Conservation (phyloP, 2,797 vertebrate species). For the Vespertilio murinus region DNA sequence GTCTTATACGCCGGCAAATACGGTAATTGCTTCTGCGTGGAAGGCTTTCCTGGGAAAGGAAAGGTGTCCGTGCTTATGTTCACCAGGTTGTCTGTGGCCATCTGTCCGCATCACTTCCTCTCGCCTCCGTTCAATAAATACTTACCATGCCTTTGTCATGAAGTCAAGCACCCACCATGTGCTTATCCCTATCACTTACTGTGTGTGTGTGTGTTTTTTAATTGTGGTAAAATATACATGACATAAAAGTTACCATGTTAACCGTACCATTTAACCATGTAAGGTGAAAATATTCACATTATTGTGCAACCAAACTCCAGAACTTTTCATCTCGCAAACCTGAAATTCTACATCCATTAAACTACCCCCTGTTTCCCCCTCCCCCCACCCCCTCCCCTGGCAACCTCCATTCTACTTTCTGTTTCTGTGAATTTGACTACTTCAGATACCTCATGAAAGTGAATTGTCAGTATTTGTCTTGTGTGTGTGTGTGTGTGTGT, state of each 20-base stretch:
- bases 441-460: not conserved
- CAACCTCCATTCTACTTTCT: not conserved
- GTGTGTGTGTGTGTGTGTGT: not conserved
- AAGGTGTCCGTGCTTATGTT: not conserved
- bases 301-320: not conserved
- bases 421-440: not conserved
- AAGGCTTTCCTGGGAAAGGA: not conserved
- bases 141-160: not conserved
- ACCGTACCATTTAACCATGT: not conserved
- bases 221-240: not conserved
- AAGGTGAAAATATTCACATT: not conserved
- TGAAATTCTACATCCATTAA: not conserved
- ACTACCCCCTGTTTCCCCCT: not conserved
- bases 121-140: not conserved
- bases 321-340: not conserved
- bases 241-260: not conserved
- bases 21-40: not conserved
- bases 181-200: not conserved
- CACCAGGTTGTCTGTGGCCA: not conserved
- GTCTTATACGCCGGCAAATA: too few species aligned
- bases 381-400: not conserved
- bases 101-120: not conserved
- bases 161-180: not conserved
- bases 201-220: not conserved
- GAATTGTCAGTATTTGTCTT: not conserved